Conservation (phyloP, 1,140 invertebrate genomes). For the Diabrotica undecimpunctata region DNA sequence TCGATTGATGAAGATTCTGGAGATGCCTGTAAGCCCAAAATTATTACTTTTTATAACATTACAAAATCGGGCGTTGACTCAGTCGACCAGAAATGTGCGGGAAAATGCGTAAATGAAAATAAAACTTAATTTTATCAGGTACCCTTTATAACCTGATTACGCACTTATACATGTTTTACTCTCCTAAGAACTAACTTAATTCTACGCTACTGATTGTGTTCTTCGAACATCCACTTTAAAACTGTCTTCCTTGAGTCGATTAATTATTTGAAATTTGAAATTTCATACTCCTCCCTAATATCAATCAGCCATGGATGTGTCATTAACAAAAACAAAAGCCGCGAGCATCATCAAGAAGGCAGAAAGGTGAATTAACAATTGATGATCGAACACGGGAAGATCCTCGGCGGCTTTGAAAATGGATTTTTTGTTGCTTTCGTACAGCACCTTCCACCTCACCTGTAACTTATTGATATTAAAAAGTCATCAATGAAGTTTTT, state of each 20-base stretch:
- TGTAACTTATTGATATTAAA: not conserved
- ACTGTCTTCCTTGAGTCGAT: conserved; percentile 20
- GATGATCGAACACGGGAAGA: conserved; percentile 24
- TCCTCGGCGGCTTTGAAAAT: not conserved
- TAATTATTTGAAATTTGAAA: conserved; percentile 31
- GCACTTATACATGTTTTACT: too few relatives aligned
- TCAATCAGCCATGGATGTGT: conserved; percentile 33
- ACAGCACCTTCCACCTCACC: not conserved
- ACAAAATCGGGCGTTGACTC: too few relatives aligned
- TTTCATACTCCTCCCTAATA: conserved; percentile 32
- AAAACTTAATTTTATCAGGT: too few relatives aligned
- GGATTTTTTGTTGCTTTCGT: not conserved
- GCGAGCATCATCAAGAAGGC: conserved; percentile 16
- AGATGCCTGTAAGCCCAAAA: too few relatives aligned
- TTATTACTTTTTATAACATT: too few relatives aligned
- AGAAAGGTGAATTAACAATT: conserved; percentile 27
- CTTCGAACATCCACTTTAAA: conserved; percentile 11
- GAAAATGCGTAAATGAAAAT: too few relatives aligned
- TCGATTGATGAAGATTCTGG: too few relatives aligned
- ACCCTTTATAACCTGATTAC: too few relatives aligned
- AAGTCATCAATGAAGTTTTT: not conserved
- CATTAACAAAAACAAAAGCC: conserved; percentile 36
- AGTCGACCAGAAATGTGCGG: too few relatives aligned
- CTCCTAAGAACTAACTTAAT: too few relatives aligned
- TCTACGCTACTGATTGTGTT: not conserved